Evolutionary conservation across 1,140 invertebrate species (phyloP), one percentile per base, ranked within the genome.

Genomic region (Eupristina koningsbergeri): DNA sequence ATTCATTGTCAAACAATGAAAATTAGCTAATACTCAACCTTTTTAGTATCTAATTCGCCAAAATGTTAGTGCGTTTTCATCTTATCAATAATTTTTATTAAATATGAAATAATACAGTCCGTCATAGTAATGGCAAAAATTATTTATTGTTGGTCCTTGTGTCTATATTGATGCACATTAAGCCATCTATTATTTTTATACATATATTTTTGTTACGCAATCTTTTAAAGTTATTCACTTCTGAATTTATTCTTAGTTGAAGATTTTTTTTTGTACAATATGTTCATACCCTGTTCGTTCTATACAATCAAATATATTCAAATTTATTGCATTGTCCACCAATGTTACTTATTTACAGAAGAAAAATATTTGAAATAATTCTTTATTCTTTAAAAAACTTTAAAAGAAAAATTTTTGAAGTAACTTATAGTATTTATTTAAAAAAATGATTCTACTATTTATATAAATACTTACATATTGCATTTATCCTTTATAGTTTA

Each of bases 1-100:
- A 45, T 11, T 74, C n/a, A 74, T 13, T 50, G 41, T 3, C 73
- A 58, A 26, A 61, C 17, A n/a, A 22, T 61, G 50, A 76, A 58
- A 75, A 76, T 76, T 34, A 39, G 11, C 36, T 29, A 26, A 61
- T 11, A 61, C 61, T 76, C 13, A 75, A 7, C 36, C 74, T 50
- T 6, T 64, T 75, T 75, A 29, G 31, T 58, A 15, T 83, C 75
- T 71, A 71, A 47, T 45, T 73, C 50, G 47, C 6, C 8, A 41
- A 69, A 83, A 83, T 83, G 19, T 75, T 53, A 83, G 31, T 22
- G 63, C 31, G 39, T 61, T 15, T 26, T 80, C 64, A 50, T 77
- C 22, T 58, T 34, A 75, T 75, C 31, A 26, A 34, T 9, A 71
- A 17, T n/a, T 15, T 75, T 75, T 31, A 50, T 75, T 75, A 50